phyloP scores from a whole-genome alignment of 1,140 invertebrate species.

The Vollenhovia emeryi region DNA sequence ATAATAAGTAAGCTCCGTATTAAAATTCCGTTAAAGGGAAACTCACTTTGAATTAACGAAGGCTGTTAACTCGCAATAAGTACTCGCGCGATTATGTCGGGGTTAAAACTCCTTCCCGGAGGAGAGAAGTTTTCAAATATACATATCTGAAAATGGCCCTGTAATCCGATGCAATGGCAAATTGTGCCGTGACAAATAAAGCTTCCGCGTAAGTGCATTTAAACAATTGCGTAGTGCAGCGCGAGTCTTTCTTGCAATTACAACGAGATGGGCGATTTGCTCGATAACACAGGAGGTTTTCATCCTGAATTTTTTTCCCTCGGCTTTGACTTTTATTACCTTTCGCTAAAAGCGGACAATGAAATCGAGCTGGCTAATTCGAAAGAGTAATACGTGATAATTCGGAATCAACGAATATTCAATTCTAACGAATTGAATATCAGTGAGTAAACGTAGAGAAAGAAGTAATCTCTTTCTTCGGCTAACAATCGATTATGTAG shows the following conservation, averaged over 20 bases:
- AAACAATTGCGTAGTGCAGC: neutral
- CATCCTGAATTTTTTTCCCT: neutral
- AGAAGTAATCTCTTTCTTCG: neutral
- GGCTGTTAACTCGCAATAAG: neutral
- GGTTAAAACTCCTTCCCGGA: neutral
- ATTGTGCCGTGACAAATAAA: neutral
- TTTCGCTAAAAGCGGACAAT: neutral
- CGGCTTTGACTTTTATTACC: neutral
- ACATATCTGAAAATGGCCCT: too few species aligned
- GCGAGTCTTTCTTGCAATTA: neutral
- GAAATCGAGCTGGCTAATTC: neutral
- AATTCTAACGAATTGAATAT: neutral
- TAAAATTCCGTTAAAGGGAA: neutral
- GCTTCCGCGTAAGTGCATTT: neutral
- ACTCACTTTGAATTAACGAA: conserved; percentile 6
- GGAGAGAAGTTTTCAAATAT: neutral
- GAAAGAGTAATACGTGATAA: neutral
- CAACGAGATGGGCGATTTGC: neutral
- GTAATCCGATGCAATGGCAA: neutral
- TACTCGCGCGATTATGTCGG: neutral
- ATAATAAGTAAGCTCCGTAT: neutral
- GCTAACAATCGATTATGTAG: conserved; percentile 7
- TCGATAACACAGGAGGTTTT: neutral
- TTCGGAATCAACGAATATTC: neutral
- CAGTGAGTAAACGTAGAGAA: neutral